Base-by-base conservation (phyloP, 2,888 invertebrate genomes). In the Punctoribates punctum region DNA sequence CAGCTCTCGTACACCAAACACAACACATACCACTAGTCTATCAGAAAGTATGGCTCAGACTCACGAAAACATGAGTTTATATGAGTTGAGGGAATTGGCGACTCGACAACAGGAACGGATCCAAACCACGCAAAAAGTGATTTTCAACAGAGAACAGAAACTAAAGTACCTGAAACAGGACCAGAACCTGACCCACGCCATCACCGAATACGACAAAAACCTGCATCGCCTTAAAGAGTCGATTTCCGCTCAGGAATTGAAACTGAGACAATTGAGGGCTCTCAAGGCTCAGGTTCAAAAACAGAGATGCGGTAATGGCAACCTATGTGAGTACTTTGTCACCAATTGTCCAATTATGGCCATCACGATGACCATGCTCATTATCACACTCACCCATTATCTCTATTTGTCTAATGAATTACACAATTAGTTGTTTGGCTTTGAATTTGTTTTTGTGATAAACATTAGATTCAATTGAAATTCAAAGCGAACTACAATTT, bases 51-150 rank as follows among this genome's bases (percentile, higher is more conserved):
- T 57, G 57, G 23, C 57, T 57, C 57, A 57, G 23, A 27, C n/a
- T n/a, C n/a, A 34, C 25, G 65, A 65, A 65, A 6, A 9, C 46
- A 72, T 85, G 82, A 84, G 83, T 73, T 80, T 95, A 88, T 90
- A 91, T 85, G 96, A 96, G 89, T 91, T 96, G 88, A 94, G 95
- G 88, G 94, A 94, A 85, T 96, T 96, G 94, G 96, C 96, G 85
- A 89, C 93, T 85, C 89, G 95, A 83, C 97, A 97, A 88, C 96
- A 96, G 88, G 92, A 94, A 86, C 95, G 96, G 89, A 95, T 96
- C 84, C 95, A 96, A 88, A 91, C 92, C 83, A 96, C 96, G 88
- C 93, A 94, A 85, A 77, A 84, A 80, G 88, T 93, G 86, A 88
- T 95, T 83, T 91, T 93, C 83, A 94, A 94, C 82, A 93, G 93